Evolutionary conservation across 1,140 invertebrate species (phyloP), one percentile per base, ranked within the genome.

Genomic region (Papilio dardanus): DNA sequence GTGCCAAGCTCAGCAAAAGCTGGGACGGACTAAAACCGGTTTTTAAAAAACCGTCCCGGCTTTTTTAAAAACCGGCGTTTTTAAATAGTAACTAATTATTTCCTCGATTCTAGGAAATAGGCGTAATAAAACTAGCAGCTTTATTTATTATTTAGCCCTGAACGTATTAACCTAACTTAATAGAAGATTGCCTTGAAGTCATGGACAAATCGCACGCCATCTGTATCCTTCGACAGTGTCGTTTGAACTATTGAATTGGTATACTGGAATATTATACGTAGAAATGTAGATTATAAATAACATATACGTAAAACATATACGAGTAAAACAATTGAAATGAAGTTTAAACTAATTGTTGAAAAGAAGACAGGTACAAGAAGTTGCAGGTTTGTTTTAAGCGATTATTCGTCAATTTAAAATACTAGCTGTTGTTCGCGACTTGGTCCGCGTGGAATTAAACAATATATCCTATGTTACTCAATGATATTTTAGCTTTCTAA

Each of bases 111-210:
- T 50, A 50, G 46, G 12, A 50, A 21, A 50, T 50, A 8, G 6
- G 14, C 5, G n/a, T n/a, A 46, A n/a, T 46, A 50, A 50, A 50
- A 58, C 50, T 58, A 24, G 21, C 19, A 24, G 8, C 7, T 21
- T 58, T 54, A 21, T 21, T 58, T 58, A 21, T 21, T 58, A 58
- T 58, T 58, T 58, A 58, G 50, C 50, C 21, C 50, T 58, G 21
- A 58, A 58, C 50, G 19, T 21, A 58, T 58, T 58, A 58, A 58
- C 50, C 50, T 58, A 58, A 58, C 8, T 58, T 58, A 58, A 58
- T 58, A 58, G 50, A 58, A 58, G n/a, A n/a, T 21, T 58, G 50
- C 46, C 46, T 50, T 50, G 19, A 50, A 50, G 46, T 58, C 21
- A 58, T 24, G 50, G 21, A 24, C 8, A 58, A 58, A 58, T 58